A percentile compares a stretch with the other conserved stretches of the same genome.
Conservation (phyloP, 2,888 invertebrate species). For the Phortica magna region DNA sequence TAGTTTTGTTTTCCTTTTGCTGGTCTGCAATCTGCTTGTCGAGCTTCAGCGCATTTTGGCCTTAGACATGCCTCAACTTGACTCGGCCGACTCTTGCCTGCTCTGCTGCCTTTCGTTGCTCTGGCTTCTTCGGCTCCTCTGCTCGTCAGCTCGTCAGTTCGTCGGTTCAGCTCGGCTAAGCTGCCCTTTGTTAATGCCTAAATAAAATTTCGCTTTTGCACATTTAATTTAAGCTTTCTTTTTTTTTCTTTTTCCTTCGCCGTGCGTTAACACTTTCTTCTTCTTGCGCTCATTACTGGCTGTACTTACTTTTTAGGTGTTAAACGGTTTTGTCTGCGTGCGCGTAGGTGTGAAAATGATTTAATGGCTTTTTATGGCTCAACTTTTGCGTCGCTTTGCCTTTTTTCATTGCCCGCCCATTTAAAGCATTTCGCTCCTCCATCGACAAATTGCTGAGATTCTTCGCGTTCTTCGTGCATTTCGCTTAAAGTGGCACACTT, state of each 20-base stretch:
- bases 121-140: not conserved
- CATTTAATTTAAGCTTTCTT: constrained; percentile 15
- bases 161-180: not conserved
- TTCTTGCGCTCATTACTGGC: not conserved
- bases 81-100: too few relatives aligned
- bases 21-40: constrained; percentile 19
- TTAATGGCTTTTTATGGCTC: constrained; percentile 39
- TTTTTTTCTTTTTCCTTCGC: not conserved
- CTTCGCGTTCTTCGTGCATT: not conserved
- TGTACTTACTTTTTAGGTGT: constrained; percentile 11
- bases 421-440: not conserved
- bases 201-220: constrained; percentile 14
- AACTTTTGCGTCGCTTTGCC: not conserved
- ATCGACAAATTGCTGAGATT: not conserved
- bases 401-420: not conserved
- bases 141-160: not conserved
- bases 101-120: not conserved
- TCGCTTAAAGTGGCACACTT: not conserved
- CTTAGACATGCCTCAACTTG: not conserved
- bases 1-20: not conserved
- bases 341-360: constrained; percentile 40
- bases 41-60: not conserved
- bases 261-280: constrained; percentile 6
- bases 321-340: constrained; percentile 23
- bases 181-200: constrained; percentile 12